Conservation (phyloP, 2,113 vertebrate genomes). For the Geococcyx californianus region DNA sequence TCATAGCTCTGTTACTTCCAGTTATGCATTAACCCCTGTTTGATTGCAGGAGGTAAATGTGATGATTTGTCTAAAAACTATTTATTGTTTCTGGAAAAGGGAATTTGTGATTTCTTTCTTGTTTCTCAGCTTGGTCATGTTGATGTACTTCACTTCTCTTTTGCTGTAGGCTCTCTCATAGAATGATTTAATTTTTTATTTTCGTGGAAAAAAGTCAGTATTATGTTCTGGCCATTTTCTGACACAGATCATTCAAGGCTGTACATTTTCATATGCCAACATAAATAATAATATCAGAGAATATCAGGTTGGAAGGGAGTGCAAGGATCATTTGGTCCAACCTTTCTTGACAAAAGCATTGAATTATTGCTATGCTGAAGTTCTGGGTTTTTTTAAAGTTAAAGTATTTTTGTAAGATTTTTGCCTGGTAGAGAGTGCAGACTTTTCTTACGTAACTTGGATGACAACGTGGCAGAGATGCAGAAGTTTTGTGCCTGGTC, state of each 20-base stretch:
- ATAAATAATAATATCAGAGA: background rate
- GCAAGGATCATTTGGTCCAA: too few relatives aligned
- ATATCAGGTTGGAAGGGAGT: too few relatives aligned
- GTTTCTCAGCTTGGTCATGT: background rate
- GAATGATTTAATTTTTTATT: background rate
- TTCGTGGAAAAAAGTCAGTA: background rate
- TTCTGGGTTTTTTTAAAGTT: background rate
- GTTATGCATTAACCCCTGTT: constrained; percentile 39
- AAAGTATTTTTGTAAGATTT: background rate
- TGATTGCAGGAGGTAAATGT: constrained; percentile 22
- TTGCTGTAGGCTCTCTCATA: background rate
- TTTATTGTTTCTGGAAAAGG: background rate
- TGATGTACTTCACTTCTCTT: background rate
- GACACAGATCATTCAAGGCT: background rate
- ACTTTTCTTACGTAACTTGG: background rate
- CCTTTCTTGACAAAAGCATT: background rate
- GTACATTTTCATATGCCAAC: background rate
- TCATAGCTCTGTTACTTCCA: background rate
- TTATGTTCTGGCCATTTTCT: background rate
- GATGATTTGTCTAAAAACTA: constrained; percentile 22
- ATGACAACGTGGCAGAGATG: background rate
- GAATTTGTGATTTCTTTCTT: background rate
- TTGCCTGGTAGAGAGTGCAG: background rate
- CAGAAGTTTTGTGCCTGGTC: background rate
- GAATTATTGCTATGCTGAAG: background rate